Evolutionary conservation across 2,113 vertebrate genomes (phyloP), one percentile per base, ranked within the genome.

Genomic region (Rhabdornis inornatus): DNA sequence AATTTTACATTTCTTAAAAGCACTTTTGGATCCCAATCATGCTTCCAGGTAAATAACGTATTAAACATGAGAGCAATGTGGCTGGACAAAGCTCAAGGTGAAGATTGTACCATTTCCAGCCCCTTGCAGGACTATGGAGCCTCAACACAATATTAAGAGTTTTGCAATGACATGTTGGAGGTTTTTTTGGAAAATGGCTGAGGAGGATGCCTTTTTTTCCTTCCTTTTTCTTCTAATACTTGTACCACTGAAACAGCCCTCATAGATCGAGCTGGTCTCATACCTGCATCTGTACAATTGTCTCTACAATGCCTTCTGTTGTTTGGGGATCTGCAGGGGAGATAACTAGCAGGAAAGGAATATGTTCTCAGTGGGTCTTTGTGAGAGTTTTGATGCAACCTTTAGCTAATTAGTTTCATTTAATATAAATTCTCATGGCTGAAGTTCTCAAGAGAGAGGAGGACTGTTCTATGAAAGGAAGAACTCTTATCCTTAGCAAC

Each of bases 391-490:
- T 95, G 96, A 95, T 97, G 96, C 96, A 96, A 96, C 94, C 94
- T 96, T 96, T 94, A 95, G 92, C 95, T 97, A 97, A 97, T 97
- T 97, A 97, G 95, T 96, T 97, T 96, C 95, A 92, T 96, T 94
- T 97, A 95, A 95, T 95, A 95, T 76, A 91, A 92, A 97, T 94
- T 94, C 95, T 96, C 96, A 84, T 84, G 95, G 89, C 70, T 92
- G 77, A 89, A 75, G 69, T 57, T 86, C 95, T 97, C 95, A 89
- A 78, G 96, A 96, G 95, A 87, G 77, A 72, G 40, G 16, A 94
- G 33, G 74, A 94, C 74, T 92, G 37, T 87, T 92, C 91, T 89
- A 53, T 79, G 95, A 96, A 95, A 96, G 81, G 91, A 94, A 94
- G 91, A 94, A 87, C 71, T 96, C 69, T 78, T 92, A 94, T 97